Base-by-base conservation (phyloP, 2,888 invertebrate genomes). In the Lepidonotus clava region DNA sequence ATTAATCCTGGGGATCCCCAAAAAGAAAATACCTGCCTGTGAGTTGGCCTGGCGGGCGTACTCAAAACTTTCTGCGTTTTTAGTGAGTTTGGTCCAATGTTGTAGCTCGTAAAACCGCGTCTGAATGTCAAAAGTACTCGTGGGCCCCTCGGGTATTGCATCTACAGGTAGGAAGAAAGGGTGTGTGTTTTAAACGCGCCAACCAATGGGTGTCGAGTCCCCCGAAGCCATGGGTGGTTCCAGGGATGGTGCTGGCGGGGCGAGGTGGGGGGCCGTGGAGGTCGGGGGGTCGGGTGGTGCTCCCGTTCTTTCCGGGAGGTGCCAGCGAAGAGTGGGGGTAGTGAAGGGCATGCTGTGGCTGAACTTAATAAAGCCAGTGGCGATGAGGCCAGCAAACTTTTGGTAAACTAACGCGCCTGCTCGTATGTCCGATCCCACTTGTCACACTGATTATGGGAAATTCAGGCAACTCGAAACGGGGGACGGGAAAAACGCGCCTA, bases 401-500 rank as follows among this genome's bases (percentile, higher is more conserved):
- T 4, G 36, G 71, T 71, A 71, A 71, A 36, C 36, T 71, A 61
- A 71, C 71, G 38, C 71, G 71, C 36, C 21, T n/a, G 4, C 71
- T 71, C 71, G 71, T 71, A 38, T 71, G 21, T 1, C 71, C 21
- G 71, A 71, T 38, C 71, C 36, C 11, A 11, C 36, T 14, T 38
- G 34, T 71, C 36, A 36, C 71, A 8, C 36, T 32, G 36, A 71
- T 71, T 71, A 38, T 71, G 71, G 71, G 36, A 71, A 67, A 71
- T 71, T 36, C 71, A 34, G 5, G 71, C 71, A 71, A 71, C 71
- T 34, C 32, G 71, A 71, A 14, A 0, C 38, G 36, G 24, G 36
- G 21, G 11, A 5, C 0, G 14, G 11, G 4, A 36, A 71, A 71
- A 71, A 71, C 8, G 8, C 2, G 36, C 1, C 34, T 36, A 80